Conservation (phyloP, 2,888 invertebrate genomes). For the Acanthoscelides obtectus region DNA sequence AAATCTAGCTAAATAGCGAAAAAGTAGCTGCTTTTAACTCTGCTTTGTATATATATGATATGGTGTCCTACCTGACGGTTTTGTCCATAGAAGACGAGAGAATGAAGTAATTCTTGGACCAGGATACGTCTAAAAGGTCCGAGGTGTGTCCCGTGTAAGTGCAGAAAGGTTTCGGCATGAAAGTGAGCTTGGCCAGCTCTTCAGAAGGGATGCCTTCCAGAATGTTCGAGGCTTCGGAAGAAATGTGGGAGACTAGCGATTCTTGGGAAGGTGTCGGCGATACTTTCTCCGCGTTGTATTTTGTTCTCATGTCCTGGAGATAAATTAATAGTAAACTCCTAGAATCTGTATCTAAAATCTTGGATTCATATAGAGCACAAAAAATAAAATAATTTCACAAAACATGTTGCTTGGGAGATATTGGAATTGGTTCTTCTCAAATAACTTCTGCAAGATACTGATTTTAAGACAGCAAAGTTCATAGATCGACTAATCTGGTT, state of each 20-base stretch:
- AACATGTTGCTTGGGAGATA: no score
- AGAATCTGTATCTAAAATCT: no score
- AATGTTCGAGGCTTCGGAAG: constrained; percentile 48
- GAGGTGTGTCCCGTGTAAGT: constrained; percentile 93
- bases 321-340: no score
- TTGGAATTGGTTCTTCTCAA: no score
- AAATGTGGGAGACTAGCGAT: constrained; percentile 77
- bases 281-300: constrained; percentile 86
- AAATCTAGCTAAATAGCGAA: no score
- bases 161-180: constrained; percentile 88
- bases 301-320: constrained; percentile 84
- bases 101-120: constrained; percentile 98
- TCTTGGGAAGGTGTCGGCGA: constrained; percentile 93
- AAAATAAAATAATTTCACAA: no score
- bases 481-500: no score
- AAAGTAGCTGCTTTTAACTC: no score
- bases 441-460: no score
- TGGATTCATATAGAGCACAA: no score
- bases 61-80: constrained; percentile 60
- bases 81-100: constrained; percentile 99
- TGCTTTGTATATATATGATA: no score
- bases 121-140: constrained; percentile 92
- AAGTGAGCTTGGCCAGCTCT: constrained; percentile 60
- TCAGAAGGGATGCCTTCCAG: constrained; percentile 57
- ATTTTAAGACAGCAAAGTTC: no score